Conservation (phyloP, 2,888 invertebrate genomes). For the Frankliniella fusca region DNA sequence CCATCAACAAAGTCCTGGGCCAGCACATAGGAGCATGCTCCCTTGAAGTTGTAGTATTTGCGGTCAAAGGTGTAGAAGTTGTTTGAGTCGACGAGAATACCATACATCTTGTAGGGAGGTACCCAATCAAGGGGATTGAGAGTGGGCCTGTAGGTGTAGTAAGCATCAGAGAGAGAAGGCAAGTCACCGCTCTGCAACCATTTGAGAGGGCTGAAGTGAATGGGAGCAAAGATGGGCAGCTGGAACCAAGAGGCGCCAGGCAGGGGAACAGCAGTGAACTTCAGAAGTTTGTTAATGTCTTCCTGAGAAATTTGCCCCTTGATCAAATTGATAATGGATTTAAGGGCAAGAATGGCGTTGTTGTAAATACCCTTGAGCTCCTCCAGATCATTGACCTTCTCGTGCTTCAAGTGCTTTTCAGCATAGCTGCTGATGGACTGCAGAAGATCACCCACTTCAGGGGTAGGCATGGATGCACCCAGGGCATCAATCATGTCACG, state of each 20-base stretch:
- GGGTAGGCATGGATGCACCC: constrained; percentile 58
- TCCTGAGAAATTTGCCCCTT: constrained; percentile 46
- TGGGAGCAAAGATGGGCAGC: constrained; percentile 42
- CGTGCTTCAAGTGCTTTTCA: constrained; percentile 58
- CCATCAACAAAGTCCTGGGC: constrained; percentile 79
- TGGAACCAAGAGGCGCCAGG: constrained; percentile 36
- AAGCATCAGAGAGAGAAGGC: constrained; percentile 53
- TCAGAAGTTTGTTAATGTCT: constrained; percentile 45
- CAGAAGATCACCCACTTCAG: constrained; percentile 60
- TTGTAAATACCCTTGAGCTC: constrained; percentile 60
- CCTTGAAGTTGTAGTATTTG: constrained; percentile 64
- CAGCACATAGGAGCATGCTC: constrained; percentile 76
- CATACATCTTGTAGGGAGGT: constrained; percentile 63
- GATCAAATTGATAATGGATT: constrained; percentile 52
- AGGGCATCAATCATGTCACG: constrained; percentile 55
- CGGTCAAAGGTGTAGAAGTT: constrained; percentile 88
- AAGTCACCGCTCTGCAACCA: constrained; percentile 58
- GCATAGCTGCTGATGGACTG: constrained; percentile 59
- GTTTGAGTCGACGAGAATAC: constrained; percentile 70
- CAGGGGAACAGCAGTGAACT: constrained; percentile 32
- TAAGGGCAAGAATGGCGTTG: constrained; percentile 55
- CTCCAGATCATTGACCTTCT: constrained; percentile 59
- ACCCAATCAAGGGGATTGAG: constrained; percentile 56
- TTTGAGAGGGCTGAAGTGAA: constrained; percentile 59
- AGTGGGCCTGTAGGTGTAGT: constrained; percentile 56